Conservation (phyloP, 2,888 invertebrate genomes). For the Metellina segmentata region DNA sequence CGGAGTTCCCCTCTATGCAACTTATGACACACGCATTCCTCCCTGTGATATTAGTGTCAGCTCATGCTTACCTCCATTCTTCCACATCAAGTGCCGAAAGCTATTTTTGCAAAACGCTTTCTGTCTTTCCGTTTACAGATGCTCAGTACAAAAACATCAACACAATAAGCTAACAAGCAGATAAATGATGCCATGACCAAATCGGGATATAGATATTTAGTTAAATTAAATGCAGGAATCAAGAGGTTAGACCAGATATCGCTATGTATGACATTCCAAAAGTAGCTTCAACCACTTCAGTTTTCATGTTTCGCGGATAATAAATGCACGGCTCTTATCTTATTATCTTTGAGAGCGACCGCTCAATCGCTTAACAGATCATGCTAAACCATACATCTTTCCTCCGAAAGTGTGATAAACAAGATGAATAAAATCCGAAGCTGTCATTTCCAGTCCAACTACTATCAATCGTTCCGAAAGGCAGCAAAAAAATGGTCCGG, state of each 20-base stretch:
- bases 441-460: not conserved
- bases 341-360: not conserved
- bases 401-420: not conserved
- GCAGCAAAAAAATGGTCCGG: not conserved
- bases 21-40: constrained; percentile 12
- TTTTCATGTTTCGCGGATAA: too few species aligned
- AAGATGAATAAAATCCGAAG: not conserved
- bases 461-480: not conserved
- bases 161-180: too few species aligned
- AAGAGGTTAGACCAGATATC: too few species aligned
- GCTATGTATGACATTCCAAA: too few species aligned
- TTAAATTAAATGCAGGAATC: too few species aligned
- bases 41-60: constrained; percentile 11
- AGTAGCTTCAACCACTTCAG: too few species aligned
- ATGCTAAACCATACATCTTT: not conserved
- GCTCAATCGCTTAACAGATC: not conserved
- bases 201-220: too few species aligned
- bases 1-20: constrained; percentile 1
- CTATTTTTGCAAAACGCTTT: constrained; percentile 54
- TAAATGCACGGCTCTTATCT: too few species aligned
- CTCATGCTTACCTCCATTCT: constrained; percentile 4
- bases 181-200: too few species aligned
- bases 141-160: too few species aligned
- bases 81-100: constrained; percentile 10
- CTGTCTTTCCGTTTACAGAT: too few species aligned